Conservation (phyloP, 2,797 vertebrate species). For the Chaetodon trifasciatus region DNA sequence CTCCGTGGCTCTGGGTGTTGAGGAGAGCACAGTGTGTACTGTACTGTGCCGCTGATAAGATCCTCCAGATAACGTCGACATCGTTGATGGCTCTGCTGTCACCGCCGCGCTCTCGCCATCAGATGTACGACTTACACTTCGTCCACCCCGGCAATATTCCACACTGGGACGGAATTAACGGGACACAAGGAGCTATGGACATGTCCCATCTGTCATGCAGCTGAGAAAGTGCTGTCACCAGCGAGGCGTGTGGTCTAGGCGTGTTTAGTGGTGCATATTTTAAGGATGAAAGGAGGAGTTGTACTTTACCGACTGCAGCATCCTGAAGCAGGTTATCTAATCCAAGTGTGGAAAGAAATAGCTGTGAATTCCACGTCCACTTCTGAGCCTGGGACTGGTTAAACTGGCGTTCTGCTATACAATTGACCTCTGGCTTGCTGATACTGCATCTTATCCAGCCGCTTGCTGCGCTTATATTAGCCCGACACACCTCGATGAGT, state of each 20-base stretch:
- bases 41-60: no score
- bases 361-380: no score
- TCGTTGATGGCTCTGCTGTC: neutral
- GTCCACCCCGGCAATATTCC: neutral
- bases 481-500: neutral
- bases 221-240: neutral
- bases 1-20: neutral
- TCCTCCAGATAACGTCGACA: neutral
- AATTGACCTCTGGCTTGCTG: neutral
- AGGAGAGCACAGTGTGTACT: neutral
- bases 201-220: constrained; percentile 9
- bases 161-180: constrained; percentile 2
- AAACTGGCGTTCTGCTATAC: neutral
- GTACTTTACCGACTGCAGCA: neutral
- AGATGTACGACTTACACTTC: neutral
- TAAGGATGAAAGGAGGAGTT: neutral
- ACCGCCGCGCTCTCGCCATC: neutral
- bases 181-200: neutral
- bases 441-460: neutral
- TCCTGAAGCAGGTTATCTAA: neutral
- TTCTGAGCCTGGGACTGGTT: neutral
- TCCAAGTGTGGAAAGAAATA: neutral
- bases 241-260: neutral
- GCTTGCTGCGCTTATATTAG: neutral
- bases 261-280: neutral